These are phyloP conservation scores for Yoshiicerus persimilis DNA, from an alignment of 1,140 invertebrate genomes.

Conservation along the genomic window DNA sequence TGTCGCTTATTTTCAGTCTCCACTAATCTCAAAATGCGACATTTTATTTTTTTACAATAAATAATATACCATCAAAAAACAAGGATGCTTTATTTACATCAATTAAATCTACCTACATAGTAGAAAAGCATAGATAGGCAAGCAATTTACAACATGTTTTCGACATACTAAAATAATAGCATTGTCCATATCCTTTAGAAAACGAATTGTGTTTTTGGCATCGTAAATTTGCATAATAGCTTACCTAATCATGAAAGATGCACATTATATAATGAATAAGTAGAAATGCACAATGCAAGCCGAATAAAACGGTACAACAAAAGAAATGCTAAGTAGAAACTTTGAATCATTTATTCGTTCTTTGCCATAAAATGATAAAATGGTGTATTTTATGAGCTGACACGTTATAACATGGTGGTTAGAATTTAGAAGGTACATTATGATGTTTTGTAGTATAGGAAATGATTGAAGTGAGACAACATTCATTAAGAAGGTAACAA, in stretches of 20 bases:
- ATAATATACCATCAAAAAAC: neutral
- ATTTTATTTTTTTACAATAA: neutral
- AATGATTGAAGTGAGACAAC: neutral
- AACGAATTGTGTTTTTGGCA: too few relatives aligned
- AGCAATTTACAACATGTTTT: too few relatives aligned
- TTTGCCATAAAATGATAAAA: neutral
- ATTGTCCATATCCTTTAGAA: too few relatives aligned
- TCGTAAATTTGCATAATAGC: too few relatives aligned
- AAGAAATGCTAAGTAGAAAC: too few relatives aligned
- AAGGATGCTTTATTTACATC: neutral
- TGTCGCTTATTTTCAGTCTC: conserved; percentile 4
- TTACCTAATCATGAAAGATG: too few relatives aligned
- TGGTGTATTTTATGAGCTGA: neutral
- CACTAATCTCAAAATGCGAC: neutral
- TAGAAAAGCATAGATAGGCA: too few relatives aligned
- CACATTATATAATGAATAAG: too few relatives aligned
- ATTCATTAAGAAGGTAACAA: neutral
- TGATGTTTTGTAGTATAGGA: neutral
- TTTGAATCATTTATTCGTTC: neutral
- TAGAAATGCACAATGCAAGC: too few relatives aligned
- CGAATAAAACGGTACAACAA: too few relatives aligned
- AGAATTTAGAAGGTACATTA: neutral
- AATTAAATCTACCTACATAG: too few relatives aligned
- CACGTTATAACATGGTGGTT: neutral
- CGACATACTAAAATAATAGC: too few relatives aligned